phyloP scores from a whole-genome alignment of 92 coral and sea anemone species.

The Epizoanthus fatuus region DNA sequence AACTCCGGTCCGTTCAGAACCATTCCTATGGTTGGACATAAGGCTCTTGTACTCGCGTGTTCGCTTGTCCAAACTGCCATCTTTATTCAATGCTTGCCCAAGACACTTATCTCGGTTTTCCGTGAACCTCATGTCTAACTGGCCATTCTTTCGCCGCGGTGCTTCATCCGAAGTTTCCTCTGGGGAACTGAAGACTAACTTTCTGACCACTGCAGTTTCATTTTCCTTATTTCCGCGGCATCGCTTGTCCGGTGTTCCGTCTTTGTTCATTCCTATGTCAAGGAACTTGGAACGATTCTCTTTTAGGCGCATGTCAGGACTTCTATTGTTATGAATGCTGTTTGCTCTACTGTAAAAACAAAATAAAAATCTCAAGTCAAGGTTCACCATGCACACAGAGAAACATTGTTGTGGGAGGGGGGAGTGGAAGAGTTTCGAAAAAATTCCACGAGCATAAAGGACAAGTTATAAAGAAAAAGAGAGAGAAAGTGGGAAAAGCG shows the following conservation, averaged over 20 bases:
- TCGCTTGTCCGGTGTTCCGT: too few relatives aligned
- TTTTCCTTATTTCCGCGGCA: not conserved
- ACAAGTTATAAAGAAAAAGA: too few relatives aligned
- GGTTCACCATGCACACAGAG: too few relatives aligned
- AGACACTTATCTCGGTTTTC: conserved; percentile 54
- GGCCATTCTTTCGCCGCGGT: conserved; percentile 40
- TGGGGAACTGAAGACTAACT: not conserved
- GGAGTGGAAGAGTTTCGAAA: too few relatives aligned
- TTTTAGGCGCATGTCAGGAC: not conserved
- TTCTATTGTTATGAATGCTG: too few relatives aligned
- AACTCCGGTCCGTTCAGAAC: not conserved
- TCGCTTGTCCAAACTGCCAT: conserved; percentile 62
- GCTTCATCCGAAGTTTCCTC: not conserved
- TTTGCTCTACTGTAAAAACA: too few relatives aligned
- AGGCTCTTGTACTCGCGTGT: conserved; percentile 8
- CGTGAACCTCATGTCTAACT: conserved; percentile 59
- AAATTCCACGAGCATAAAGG: too few relatives aligned
- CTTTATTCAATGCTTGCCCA: conserved; percentile 50
- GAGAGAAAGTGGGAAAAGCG: too few relatives aligned
- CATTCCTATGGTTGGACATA: not conserved
- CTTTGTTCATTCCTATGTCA: too few relatives aligned
- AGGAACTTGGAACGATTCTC: too few relatives aligned
- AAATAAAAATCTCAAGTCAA: too few relatives aligned
- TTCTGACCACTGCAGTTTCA: not conserved
- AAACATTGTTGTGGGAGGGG: too few relatives aligned